Conservation (phyloP, 2,888 invertebrate genomes). For the Drepanosiphum platanoidis region DNA sequence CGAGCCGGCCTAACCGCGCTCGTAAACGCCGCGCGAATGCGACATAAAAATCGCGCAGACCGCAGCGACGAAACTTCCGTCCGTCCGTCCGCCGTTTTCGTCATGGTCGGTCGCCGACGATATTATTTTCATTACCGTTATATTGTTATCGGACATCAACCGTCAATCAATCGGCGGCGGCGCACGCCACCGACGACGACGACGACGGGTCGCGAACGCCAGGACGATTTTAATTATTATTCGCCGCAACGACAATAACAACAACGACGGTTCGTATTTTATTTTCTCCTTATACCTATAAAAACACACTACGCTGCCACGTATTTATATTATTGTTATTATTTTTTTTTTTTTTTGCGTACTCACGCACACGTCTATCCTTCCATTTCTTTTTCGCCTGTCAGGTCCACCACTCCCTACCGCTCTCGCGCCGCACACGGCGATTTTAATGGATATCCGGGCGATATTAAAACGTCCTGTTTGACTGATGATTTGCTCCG, state of each 20-base stretch:
- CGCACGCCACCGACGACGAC: neutral
- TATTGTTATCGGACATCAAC: neutral
- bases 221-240: neutral
- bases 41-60: neutral
- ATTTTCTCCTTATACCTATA: neutral
- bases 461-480: slow-evolving; percentile 56
- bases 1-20: neutral
- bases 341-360: neutral
- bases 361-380: neutral
- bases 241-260: neutral
- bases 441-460: slow-evolving; percentile 57
- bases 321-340: neutral
- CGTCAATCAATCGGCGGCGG: slow-evolving; percentile 22
- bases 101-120: no score
- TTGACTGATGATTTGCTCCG: slow-evolving; percentile 56
- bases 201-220: neutral
- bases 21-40: neutral
- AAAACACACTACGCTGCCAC: neutral
- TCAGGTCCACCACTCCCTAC: neutral
- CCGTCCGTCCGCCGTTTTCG: no score
- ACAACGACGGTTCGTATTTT: neutral
- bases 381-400: slow-evolving; percentile 2
- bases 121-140: slow-evolving; percentile 2
- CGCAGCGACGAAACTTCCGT: neutral
- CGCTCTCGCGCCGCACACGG: neutral